Percentiles rank a stretch among this genome's conserved stretches.
phyloP scores from a whole-genome alignment of 2,888 invertebrate species.

The Blastobasis lacticolella region DNA sequence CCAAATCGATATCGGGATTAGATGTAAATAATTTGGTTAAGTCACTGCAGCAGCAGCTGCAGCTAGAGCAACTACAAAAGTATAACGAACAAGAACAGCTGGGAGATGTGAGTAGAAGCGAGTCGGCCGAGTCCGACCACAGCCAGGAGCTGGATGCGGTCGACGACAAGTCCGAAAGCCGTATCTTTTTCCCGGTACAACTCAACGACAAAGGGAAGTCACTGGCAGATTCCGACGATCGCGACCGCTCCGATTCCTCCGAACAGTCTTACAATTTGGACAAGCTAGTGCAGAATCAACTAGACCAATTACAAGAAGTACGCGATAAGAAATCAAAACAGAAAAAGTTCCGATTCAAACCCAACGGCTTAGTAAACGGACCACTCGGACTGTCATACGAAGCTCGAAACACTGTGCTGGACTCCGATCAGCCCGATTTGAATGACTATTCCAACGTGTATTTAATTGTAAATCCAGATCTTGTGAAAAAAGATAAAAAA shows the following conservation, averaged over 20 bases:
- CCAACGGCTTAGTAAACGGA: no score
- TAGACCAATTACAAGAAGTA: no score
- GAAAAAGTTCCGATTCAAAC: no score
- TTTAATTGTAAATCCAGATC: slow-evolving; percentile 38
- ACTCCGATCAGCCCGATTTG: neutral
- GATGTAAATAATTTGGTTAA: slow-evolving; percentile 14
- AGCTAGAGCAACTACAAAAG: slow-evolving; percentile 5
- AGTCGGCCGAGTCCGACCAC: slow-evolving; percentile 1
- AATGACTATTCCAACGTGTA: slow-evolving; percentile 41
- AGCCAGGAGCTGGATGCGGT: slow-evolving; percentile 10
- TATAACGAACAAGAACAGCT: neutral
- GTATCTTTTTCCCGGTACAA: no score
- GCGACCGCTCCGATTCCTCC: no score
- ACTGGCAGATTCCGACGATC: no score
- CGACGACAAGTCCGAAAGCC: slow-evolving; percentile 4
- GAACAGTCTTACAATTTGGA: no score
- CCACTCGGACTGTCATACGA: no score
- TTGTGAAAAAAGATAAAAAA: slow-evolving; percentile 25
- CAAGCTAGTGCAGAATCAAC: no score
- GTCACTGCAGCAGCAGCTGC: slow-evolving; percentile 10
- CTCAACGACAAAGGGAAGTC: no score
- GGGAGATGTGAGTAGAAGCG: neutral
- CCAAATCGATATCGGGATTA: slow-evolving; percentile 1
- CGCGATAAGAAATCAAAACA: no score
- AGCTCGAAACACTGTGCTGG: no score